Percentiles rank a stretch among this genome's conserved stretches.
These are phyloP conservation scores for Pontoporia blainvillei DNA, from an alignment of 2,113 vertebrate species.

Conservation along the genomic window DNA sequence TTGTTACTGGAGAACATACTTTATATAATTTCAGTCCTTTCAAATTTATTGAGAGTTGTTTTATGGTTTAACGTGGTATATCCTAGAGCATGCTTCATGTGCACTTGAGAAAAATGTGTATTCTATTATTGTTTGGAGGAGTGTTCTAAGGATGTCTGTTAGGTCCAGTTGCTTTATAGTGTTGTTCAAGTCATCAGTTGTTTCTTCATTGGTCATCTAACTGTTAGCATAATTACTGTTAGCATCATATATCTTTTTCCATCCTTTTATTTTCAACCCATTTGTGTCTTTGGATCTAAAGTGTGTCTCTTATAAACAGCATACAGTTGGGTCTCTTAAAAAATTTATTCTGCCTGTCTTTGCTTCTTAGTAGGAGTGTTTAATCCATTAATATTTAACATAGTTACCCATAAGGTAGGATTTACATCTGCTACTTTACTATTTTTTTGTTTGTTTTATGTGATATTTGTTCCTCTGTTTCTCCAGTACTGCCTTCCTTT, in stretches of 20 bases:
- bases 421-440: neutral
- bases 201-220: neutral
- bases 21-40: neutral
- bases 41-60: neutral
- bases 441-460: neutral
- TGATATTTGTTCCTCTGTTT: neutral
- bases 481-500: neutral
- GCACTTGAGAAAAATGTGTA: neutral
- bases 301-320: neutral
- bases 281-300: neutral
- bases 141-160: neutral
- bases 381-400: neutral
- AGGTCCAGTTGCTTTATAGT: neutral
- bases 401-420: neutral
- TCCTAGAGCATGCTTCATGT: neutral
- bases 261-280: neutral
- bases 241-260: neutral
- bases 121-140: neutral
- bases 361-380: neutral
- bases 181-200: neutral
- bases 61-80: neutral
- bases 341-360: neutral
- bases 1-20: neutral
- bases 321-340: neutral
- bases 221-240: neutral